Percentiles rank a stretch among this genome's conserved stretches.
Conservation (phyloP, 2,888 invertebrate genomes). For the Harmothoe impar region DNA sequence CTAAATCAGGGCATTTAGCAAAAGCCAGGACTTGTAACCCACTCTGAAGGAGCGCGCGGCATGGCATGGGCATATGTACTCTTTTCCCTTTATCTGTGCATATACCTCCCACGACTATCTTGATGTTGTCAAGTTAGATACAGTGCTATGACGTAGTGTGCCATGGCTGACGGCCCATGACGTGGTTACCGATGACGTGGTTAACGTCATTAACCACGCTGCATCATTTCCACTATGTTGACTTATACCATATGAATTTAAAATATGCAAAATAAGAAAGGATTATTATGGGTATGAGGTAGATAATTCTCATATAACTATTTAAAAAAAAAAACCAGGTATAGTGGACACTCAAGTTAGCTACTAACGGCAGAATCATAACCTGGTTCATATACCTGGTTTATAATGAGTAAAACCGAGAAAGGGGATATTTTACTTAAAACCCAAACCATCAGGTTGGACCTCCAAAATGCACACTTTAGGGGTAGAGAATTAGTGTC, state of each 20-base stretch:
- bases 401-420: too few relatives aligned
- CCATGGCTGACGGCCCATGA: neutral
- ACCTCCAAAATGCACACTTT: constrained; percentile 20
- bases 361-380: too few relatives aligned
- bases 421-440: too few relatives aligned
- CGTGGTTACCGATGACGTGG: neutral
- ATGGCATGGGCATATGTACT: constrained; percentile 39
- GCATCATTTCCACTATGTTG: too few relatives aligned
- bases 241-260: too few relatives aligned
- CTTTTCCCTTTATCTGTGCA: constrained; percentile 36
- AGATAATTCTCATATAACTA: too few relatives aligned
- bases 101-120: neutral
- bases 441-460: neutral
- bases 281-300: too few relatives aligned
- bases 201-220: too few relatives aligned
- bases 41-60: constrained; percentile 42
- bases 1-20: neutral
- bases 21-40: neutral
- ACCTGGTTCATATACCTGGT: too few relatives aligned
- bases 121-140: constrained; percentile 41
- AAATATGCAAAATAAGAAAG: too few relatives aligned
- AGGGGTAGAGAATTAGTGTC: neutral
- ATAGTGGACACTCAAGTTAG: too few relatives aligned
- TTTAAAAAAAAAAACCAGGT: too few relatives aligned
- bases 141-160: neutral